A percentile compares a stretch with the other conserved stretches of the same genome.
Evolutionary conservation across 2,888 invertebrate genomes (phyloP).

Genomic region (Azorinus chamasolen): DNA sequence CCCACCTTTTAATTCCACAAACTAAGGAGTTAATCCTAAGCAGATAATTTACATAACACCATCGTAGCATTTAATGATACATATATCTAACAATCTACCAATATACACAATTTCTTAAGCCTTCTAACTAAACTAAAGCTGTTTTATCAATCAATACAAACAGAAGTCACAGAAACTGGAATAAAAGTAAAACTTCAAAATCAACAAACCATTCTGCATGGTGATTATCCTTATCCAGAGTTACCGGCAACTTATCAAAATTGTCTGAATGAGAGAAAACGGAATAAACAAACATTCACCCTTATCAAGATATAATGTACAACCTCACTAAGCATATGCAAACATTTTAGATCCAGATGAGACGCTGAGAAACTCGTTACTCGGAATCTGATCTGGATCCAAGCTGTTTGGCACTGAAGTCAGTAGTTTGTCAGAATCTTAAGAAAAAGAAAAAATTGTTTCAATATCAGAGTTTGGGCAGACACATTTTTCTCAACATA

Average conservation of each 20-base stretch:
- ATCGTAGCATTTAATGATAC: constrained; percentile 22
- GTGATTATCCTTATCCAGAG: constrained; percentile 30
- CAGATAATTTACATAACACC: constrained; percentile 35
- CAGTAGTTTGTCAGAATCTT: too few relatives aligned
- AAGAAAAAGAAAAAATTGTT: too few relatives aligned
- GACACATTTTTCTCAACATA: too few relatives aligned
- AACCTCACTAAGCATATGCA: too few relatives aligned
- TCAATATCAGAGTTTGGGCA: too few relatives aligned
- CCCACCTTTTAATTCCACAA: neutral
- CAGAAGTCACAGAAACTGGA: constrained; percentile 23
- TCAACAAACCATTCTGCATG: constrained; percentile 30
- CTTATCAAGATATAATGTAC: too few relatives aligned
- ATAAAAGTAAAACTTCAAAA: constrained; percentile 41
- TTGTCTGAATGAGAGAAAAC: constrained; percentile 11
- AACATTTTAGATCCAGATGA: too few relatives aligned
- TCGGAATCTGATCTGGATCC: too few relatives aligned
- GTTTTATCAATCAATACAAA: constrained; percentile 6
- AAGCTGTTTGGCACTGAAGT: too few relatives aligned
- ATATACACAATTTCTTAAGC: constrained; percentile 25
- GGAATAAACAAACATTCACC: constrained; percentile 49
- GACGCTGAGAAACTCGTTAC: too few relatives aligned
- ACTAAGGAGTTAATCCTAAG: constrained; percentile 6
- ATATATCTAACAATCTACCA: constrained; percentile 9
- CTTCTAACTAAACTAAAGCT: constrained; percentile 7
- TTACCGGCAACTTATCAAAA: constrained; percentile 23